Conservation (phyloP, 2,113 vertebrate species). For the Sylvilagus bachmani region DNA sequence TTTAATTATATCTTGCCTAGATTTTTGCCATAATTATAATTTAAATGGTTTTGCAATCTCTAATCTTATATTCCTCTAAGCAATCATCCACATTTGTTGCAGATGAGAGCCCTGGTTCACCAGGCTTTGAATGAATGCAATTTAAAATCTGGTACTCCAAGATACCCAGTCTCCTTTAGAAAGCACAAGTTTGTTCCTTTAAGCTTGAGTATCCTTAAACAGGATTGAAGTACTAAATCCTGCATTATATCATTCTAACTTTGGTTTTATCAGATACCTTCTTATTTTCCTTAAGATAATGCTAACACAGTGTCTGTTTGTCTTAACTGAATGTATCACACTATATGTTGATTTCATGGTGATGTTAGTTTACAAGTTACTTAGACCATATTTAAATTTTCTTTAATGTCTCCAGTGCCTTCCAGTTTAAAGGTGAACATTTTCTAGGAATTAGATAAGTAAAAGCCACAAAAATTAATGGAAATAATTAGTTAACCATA, state of each 20-base stretch:
- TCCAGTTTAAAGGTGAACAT: not conserved
- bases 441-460: not conserved
- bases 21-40: not conserved
- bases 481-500: not conserved
- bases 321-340: not conserved
- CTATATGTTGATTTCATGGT: not conserved
- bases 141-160: not conserved
- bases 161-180: not conserved
- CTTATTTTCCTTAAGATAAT: not conserved
- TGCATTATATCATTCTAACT: not conserved
- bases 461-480: not conserved
- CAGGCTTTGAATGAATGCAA: not conserved
- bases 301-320: not conserved
- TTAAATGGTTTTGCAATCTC: not conserved
- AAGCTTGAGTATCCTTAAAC: not conserved
- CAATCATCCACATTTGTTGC: not conserved
- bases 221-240: not conserved
- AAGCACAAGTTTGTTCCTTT: not conserved
- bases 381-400: not conserved
- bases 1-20: not conserved
- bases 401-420: not conserved
- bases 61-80: not conserved
- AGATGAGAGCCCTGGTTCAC: not conserved
- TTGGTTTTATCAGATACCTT: not conserved
- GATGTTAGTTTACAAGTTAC: not conserved